Evolutionary conservation across 2,888 invertebrate species (phyloP).

Genomic region (Flexamia atlantica): DNA sequence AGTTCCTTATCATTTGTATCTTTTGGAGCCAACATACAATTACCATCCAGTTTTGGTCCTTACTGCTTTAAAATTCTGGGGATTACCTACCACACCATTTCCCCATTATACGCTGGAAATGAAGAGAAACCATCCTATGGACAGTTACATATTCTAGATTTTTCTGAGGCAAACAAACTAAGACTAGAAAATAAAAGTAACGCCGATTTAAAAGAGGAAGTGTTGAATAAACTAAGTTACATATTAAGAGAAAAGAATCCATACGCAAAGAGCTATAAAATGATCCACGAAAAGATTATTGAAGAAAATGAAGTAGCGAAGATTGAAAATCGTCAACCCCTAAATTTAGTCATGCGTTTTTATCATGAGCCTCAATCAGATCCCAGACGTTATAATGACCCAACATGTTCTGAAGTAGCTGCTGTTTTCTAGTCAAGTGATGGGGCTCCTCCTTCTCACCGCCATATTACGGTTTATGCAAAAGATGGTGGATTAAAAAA

Average conservation of each 20-base stretch:
- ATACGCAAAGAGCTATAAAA: neutral
- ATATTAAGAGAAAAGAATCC: conserved; percentile 13
- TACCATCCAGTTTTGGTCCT: neutral
- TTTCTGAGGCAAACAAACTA: neutral
- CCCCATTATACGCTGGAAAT: neutral
- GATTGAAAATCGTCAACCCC: neutral
- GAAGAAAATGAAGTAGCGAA: neutral
- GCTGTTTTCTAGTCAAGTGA: conserved; percentile 57
- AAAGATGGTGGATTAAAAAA: conserved; percentile 49
- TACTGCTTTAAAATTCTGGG: conserved; percentile 24
- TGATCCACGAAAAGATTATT: neutral
- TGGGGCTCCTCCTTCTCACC: conserved; percentile 57
- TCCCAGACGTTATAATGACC: conserved; percentile 26
- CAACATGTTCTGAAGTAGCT: conserved; percentile 44
- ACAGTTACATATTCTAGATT: conserved; percentile 15
- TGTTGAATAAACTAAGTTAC: conserved; percentile 6
- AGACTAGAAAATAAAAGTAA: neutral
- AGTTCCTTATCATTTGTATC: neutral
- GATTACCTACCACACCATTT: neutral
- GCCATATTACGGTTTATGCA: conserved; percentile 36
- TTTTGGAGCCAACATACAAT: conserved; percentile 7
- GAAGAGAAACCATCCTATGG: neutral
- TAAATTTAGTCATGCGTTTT: conserved; percentile 29
- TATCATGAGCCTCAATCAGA: conserved; percentile 48
- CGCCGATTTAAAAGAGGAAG: neutral